Base-by-base conservation (phyloP, 2,888 invertebrate genomes). In the Nomada ruficornis region DNA sequence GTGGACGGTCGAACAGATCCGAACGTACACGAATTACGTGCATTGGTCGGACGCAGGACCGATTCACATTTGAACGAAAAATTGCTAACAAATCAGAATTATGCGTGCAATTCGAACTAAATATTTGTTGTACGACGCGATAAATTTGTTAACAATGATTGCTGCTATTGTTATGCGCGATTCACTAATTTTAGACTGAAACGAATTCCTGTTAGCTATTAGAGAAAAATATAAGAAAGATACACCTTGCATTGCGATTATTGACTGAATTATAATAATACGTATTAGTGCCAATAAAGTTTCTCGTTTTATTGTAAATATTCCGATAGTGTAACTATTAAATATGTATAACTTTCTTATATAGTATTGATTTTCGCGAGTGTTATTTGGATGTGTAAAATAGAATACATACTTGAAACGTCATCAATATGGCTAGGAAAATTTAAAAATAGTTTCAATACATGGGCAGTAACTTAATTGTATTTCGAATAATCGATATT, bases 1-100 rank as follows among this genome's bases (percentile, higher is more conserved):
- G 88, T 59, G 7, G 54, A 63, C 11, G 7, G 1, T 54, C 91
- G 91, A 89, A 15, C 4, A 2, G 11, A 2, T 9, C 64, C 90
- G 90, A 82, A 13, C 7, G 23, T 2, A 13, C 26, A 36, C 81
- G 85, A 82, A 11, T 11, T 26, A 52, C 59, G 20, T 9, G 47
- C 3, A 86, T 84, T 87, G 83, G 82, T 36, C 2, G 11, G 10
- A 0, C 1, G 44, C 2, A 11, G n/a, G 59, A n/a, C 26, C 0
- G 10, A 23, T 77, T 72, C 80, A 80, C 76, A 72, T 44, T 20
- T 11, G 20, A n/a, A 11, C 67, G 29, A 0, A 2, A 13, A 5
- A 20, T 26, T 0, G 10, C 4, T 11, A 7, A 13, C 73, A 15
- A 78, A 76, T 72, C 57, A 20, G n/a, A 20, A 26, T 52, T 26